Base-by-base conservation (phyloP, 2,113 vertebrate species). In the Vulpes lagopus region DNA sequence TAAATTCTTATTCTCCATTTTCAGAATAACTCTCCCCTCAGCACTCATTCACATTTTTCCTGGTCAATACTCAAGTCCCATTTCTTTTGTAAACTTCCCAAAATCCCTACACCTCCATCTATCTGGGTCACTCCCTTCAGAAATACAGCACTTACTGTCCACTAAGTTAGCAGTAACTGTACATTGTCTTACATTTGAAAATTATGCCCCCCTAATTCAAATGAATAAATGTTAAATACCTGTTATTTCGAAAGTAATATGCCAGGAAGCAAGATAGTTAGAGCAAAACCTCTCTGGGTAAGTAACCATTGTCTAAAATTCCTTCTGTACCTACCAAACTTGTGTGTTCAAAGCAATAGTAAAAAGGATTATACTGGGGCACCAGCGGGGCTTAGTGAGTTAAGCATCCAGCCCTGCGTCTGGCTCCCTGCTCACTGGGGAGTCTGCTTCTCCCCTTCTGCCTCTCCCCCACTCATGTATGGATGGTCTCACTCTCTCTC, bases 161-260 rank as follows among this genome's bases (percentile, higher is more conserved):
- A 49, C 57, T 35, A 90, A 76, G 55, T 27, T 55, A 87, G 12
- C 57, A 69, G 30, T 67, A 57, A 74, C 14, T 57, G 8, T 73
- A 94, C 11, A 60, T 5, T 43, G 69, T 73, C 55, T 65, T 76
- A 73, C 25, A n/a, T 35, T 23, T 84, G 84, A 97, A 96, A 96
- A 85, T 8, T 60, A 60, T 30, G 4, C 43, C 43, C 17, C 53
- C 27, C 20, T 71, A 89, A 53, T 60, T 82, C 84, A 96, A 79
- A 2, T 65, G 35, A 90, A 88, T 69, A 85, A 73, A 74, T 69
- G 74, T 89, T 92, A 43, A 86, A 17, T n/a, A 5, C 17, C 67
- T 88, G n/a, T 32, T 71, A 55, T 87, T 55, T 94, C 23, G n/a
- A 92, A 82, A 89, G 60, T 67, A 94, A 43, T 65, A 51, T 64